Percentiles rank a stretch among this genome's conserved stretches.
Conservation (phyloP, 2,888 invertebrate species). For the Dryobota labecula region DNA sequence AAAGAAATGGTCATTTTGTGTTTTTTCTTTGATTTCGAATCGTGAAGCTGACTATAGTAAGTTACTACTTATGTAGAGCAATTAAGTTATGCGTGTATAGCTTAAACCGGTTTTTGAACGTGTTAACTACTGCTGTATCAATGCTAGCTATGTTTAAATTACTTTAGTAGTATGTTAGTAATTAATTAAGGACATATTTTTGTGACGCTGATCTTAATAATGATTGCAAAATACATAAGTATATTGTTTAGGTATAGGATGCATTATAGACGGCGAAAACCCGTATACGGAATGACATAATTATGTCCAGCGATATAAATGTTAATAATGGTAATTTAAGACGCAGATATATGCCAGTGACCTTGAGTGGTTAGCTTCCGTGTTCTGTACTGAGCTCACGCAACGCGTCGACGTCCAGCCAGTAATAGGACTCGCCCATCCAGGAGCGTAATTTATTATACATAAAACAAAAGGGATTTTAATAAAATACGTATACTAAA, state of each 20-base stretch:
- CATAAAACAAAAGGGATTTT: too few relatives aligned
- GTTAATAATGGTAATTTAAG: background rate
- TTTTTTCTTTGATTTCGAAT: background rate
- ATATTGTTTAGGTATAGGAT: too few relatives aligned
- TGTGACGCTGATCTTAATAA: background rate
- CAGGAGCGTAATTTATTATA: too few relatives aligned
- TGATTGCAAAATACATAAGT: too few relatives aligned
- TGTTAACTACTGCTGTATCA: conserved; percentile 31
- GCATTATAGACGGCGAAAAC: too few relatives aligned
- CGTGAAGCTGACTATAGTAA: background rate
- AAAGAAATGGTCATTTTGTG: background rate
- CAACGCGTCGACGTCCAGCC: too few relatives aligned
- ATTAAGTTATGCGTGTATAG: conserved; percentile 14
- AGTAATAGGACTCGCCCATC: too few relatives aligned
- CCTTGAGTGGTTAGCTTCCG: too few relatives aligned
- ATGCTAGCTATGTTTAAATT: conserved; percentile 46
- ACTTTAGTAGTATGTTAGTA: conserved; percentile 29
- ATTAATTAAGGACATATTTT: conserved; percentile 42
- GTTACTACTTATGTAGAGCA: background rate
- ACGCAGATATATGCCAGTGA: too few relatives aligned
- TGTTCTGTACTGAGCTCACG: too few relatives aligned
- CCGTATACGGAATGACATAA: background rate
- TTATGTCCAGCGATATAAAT: background rate
- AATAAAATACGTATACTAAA: too few relatives aligned
- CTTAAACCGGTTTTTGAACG: conserved; percentile 39